Base-by-base conservation (phyloP, 2,888 invertebrate genomes). In the Sussaba pulchella region DNA sequence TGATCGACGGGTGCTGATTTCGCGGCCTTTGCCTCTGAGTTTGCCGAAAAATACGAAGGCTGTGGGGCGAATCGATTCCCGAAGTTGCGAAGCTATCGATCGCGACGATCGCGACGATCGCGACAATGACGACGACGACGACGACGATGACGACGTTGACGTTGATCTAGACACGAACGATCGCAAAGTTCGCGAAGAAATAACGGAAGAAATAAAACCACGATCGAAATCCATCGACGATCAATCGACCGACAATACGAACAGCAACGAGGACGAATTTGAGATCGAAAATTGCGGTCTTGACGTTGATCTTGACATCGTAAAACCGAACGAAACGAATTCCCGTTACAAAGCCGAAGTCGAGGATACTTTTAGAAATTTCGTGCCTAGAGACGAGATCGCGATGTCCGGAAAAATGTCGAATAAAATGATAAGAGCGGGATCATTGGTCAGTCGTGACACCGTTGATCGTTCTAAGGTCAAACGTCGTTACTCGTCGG, bases 231-330 rank as follows among this genome's bases (percentile, higher is more conserved):
- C 83, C 1, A 73, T 71, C 67, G 84, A 84, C 45, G 77, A 83
- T 45, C 78, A 75, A n/a, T 82, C 83, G n/a, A 82, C 72, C 31
- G 84, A 84, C 57, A 82, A 83, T 36, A 82, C 84, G 0, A 84
- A 82, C 41, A 79, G 83, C 45, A 84, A 83, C 64, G 83, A 84
- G 24, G 84, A 85, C 14, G 82, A 84, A 43, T 85, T 86, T 59
- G 91, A 91, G 78, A 89, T 89, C 36, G 91, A 91, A 54, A 91
- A 91, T 64, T 90, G 89, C 9, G 91, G 91, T 0, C 75, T 89
- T 8, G 87, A 85, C 3, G 83, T 73, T 36, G 81, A 84, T 43
- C 81, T 82, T 0, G 84, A 83, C 10, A 74, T 76, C 0, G 71
- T 81, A 2, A 78, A 75, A n/a, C 73, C 64, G 2, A 81, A 83